Conservation (phyloP, 2,113 vertebrate species). For the Chionomys nivalis region DNA sequence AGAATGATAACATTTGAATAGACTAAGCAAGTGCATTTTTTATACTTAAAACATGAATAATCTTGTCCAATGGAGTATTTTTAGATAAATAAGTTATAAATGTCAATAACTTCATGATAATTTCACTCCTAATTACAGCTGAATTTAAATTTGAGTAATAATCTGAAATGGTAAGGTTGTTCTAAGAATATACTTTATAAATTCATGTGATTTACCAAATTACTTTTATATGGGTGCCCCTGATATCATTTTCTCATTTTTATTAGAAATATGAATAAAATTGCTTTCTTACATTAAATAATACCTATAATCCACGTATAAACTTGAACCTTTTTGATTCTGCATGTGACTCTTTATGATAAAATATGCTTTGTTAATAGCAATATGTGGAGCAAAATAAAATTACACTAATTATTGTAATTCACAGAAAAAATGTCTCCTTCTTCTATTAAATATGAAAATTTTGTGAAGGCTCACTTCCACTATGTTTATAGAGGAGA, state of each 20-base stretch:
- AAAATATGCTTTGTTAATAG: neutral
- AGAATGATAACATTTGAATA: slow-evolving; percentile 34
- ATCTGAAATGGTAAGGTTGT: neutral
- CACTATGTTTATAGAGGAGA: neutral
- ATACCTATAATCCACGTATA: neutral
- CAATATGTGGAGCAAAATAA: neutral
- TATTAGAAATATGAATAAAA: neutral
- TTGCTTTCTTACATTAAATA: neutral
- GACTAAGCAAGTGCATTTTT: neutral
- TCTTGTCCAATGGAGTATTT: neutral
- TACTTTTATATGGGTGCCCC: neutral
- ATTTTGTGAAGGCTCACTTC: neutral
- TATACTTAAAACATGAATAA: slow-evolving; percentile 38
- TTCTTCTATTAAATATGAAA: neutral
- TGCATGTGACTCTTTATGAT: neutral
- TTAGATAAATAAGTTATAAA: slow-evolving; percentile 32
- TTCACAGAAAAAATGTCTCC: neutral
- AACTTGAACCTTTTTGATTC: neutral
- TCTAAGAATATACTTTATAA: neutral
- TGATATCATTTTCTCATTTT: slow-evolving; percentile 15
- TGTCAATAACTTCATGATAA: neutral
- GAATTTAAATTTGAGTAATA: slow-evolving; percentile 18
- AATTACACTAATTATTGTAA: neutral
- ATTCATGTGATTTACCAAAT: slow-evolving; percentile 4
- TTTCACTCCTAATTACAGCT: neutral